phyloP scores from a whole-genome alignment of 2,113 vertebrate genomes.

The Megatriorchis doriae region DNA sequence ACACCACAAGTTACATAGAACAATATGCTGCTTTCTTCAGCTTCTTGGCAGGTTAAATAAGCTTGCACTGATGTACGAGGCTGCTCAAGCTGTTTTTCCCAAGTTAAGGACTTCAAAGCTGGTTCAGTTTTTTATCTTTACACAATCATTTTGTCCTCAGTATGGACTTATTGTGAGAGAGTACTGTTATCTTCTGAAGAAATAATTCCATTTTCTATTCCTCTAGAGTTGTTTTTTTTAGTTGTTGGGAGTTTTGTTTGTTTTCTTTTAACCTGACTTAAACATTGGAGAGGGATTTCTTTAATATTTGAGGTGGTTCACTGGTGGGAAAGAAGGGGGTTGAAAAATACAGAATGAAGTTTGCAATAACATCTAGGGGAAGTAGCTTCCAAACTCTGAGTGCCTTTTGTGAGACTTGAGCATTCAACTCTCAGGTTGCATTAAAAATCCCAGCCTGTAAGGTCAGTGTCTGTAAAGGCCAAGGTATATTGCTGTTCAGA shows the following conservation, averaged over 20 bases:
- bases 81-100: not conserved
- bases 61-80: not conserved
- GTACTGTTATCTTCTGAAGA: not conserved
- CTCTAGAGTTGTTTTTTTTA: not conserved
- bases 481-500: not conserved
- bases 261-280: not conserved
- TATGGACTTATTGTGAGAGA: not conserved
- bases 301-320: not conserved
- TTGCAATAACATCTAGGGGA: not conserved
- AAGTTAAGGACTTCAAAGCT: not conserved
- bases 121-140: not conserved
- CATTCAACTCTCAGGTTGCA: not conserved
- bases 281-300: not conserved
- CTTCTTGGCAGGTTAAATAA: slow-evolving; percentile 35
- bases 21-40: slow-evolving; percentile 35
- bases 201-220: not conserved
- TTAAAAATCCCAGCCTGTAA: not conserved
- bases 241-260: not conserved
- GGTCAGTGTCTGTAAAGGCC: not conserved
- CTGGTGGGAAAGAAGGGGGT: not conserved
- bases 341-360: not conserved
- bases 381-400: not conserved
- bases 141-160: not conserved
- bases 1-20: slow-evolving; percentile 22
- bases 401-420: not conserved